These are phyloP conservation scores for Cenopis cana DNA, from an alignment of 2,888 invertebrate species.

Conservation along the genomic window DNA sequence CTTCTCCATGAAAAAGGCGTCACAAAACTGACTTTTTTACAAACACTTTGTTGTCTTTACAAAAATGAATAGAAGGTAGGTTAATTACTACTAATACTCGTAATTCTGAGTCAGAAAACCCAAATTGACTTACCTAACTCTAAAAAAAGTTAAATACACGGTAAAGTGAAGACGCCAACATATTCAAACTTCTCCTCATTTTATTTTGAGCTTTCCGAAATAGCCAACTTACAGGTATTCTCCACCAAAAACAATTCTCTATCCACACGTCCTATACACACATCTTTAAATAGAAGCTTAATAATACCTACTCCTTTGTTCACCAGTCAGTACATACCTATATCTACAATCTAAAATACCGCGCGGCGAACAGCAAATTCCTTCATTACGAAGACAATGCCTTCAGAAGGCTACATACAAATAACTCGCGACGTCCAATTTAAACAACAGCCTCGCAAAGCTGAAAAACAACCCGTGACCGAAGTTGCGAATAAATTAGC, in stretches of 20 bases:
- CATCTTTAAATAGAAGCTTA: background rate
- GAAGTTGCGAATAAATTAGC: conserved; percentile 85
- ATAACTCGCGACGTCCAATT: conserved; percentile 82
- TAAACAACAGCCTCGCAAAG: conserved; percentile 85
- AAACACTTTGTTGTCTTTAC: no score
- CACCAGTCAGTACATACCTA: background rate
- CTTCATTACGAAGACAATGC: conserved; percentile 80
- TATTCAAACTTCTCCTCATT: background rate
- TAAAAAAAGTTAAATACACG: no score
- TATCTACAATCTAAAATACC: conserved; percentile 50
- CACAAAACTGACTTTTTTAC: no score
- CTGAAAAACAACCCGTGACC: conserved; percentile 85
- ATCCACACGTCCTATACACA: background rate
- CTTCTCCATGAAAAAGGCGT: no score
- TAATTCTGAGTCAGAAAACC: no score
- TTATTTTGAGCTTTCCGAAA: background rate
- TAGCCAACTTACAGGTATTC: background rate
- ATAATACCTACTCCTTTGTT: conserved; percentile 22
- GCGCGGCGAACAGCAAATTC: conserved; percentile 69
- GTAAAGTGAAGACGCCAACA: no score
- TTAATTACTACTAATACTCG: no score
- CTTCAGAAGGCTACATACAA: conserved; percentile 77
- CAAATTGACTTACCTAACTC: no score
- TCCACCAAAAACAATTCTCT: background rate
- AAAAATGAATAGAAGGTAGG: no score